These are phyloP conservation scores for Auanema sp. DNA, from an alignment of 2,888 invertebrate species.

Conservation along the genomic window DNA sequence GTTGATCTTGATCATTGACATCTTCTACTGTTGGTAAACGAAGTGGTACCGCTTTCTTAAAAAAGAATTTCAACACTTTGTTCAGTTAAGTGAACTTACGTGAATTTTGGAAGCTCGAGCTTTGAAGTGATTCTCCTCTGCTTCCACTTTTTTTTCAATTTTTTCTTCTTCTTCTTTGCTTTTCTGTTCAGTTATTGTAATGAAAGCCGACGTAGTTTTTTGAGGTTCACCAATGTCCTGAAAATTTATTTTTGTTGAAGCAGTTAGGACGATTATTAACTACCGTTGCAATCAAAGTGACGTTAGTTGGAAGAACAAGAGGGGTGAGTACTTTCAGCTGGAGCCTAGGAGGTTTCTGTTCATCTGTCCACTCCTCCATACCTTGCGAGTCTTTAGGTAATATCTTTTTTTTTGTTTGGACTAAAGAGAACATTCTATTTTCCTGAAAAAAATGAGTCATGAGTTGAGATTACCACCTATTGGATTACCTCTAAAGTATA, in stretches of 20 bases:
- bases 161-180: background rate
- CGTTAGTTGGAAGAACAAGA: conserved; percentile 21
- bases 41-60: no score
- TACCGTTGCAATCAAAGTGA: conserved; percentile 33
- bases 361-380: conserved; percentile 23
- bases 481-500: conserved; percentile 45
- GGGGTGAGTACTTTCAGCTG: conserved; percentile 20
- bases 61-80: background rate
- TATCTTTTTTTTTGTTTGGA: conserved; percentile 3
- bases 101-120: conserved; percentile 9
- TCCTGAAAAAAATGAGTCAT: conserved; percentile 1
- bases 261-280: background rate
- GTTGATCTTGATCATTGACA: background rate
- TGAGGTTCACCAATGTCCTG: conserved; percentile 38
- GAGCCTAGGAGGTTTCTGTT: conserved; percentile 23
- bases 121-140: conserved; percentile 6
- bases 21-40: no score
- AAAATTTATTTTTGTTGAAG: conserved; percentile 15
- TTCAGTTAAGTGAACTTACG: background rate
- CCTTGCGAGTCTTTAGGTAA: conserved; percentile 21
- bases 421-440: no score
- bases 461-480: conserved; percentile 11
- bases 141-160: background rate
- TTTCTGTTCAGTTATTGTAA: conserved; percentile 36
- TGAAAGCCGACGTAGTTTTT: conserved; percentile 28